Evolutionary conservation across 1,140 invertebrate species (phyloP), one percentile per base, ranked within the genome.

Genomic region (Anoplophora glabripennis): DNA sequence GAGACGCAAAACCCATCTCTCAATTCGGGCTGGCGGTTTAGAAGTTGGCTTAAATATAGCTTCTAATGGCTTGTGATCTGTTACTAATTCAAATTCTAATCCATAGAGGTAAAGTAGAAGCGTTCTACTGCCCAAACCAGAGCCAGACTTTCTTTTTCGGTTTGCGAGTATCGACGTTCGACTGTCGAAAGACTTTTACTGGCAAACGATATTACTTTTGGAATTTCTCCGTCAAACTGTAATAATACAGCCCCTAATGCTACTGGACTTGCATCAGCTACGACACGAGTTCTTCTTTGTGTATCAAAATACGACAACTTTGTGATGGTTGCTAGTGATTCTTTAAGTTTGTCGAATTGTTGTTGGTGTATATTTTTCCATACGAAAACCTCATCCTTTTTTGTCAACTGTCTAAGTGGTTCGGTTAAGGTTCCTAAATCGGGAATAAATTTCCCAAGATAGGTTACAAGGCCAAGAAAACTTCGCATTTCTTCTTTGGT

Each of bases 221-320:
- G 64, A 18, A 59, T 69, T 57, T 72, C 67, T 42, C 51, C 28
- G 17, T 65, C 51, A 34, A 59, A 66, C 4, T 66, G 63, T 18
- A 65, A 10, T 17, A 78, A 53, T 5, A 77, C 73, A 8, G 65
- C 72, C 11, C 71, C 75, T 46, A 80, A 54, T 7, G 67, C 76
- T 9, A 75, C 71, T n/a, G 76, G 77, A 55, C 75, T 77, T 0
- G 77, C 78, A 68, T 80, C 77, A 7, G 76, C 74, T 17, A 76
- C 63, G 11, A 77, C 62, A 37, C 65, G 53, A 7, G 75, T 78
- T 46, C 66, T 34, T 35, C 63, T 58, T 35, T 69, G 41, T 4
- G 61, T 59, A 37, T 67, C 64, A 46, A 59, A 65, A 44, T 56
- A 57, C 11, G 85, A 86, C 86, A 37, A 82, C 76, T 51, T 79